These are phyloP conservation scores for Caenorhabditis japonica DNA, from an alignment of 2,888 invertebrate genomes.

Conservation along the genomic window DNA sequence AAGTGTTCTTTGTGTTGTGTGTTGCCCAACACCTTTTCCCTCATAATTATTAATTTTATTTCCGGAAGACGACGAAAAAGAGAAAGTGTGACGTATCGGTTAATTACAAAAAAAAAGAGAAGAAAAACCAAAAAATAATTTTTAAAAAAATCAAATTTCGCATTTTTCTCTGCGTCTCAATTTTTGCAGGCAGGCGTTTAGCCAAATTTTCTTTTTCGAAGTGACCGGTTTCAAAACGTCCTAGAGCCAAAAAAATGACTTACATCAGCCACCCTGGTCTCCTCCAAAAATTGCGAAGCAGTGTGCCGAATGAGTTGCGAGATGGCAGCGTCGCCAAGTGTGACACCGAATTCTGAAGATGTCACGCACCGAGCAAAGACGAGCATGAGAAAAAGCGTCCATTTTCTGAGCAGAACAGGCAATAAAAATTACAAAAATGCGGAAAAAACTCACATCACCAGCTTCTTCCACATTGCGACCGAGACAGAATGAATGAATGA, in stretches of 20 bases:
- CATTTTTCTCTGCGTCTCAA: too few relatives aligned
- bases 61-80: not conserved
- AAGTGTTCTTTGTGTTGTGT: too few relatives aligned
- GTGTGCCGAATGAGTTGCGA: constrained; percentile 64
- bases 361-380: not conserved
- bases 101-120: not conserved
- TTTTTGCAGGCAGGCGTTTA: too few relatives aligned
- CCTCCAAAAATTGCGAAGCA: constrained; percentile 56
- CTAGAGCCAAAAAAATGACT: constrained; percentile 31
- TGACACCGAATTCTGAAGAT: constrained; percentile 53
- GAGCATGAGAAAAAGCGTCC: constrained; percentile 14
- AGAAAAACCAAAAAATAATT: too few relatives aligned
- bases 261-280: constrained; percentile 63
- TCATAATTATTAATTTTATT: too few relatives aligned
- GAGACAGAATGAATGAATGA: constrained; percentile 3
- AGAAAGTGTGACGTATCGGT: constrained; percentile 25
- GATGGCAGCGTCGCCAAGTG: constrained; percentile 63
- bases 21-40: too few relatives aligned
- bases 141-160: too few relatives aligned
- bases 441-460: constrained; percentile 30
- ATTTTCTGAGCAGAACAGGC: constrained; percentile 17
- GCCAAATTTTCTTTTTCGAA: too few relatives aligned
- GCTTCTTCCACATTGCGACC: constrained; percentile 7
- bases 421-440: not conserved
- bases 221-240: too few relatives aligned